These are phyloP conservation scores for Notospermus geniculatus DNA, from an alignment of 1,140 invertebrate genomes.

Conservation along the genomic window DNA sequence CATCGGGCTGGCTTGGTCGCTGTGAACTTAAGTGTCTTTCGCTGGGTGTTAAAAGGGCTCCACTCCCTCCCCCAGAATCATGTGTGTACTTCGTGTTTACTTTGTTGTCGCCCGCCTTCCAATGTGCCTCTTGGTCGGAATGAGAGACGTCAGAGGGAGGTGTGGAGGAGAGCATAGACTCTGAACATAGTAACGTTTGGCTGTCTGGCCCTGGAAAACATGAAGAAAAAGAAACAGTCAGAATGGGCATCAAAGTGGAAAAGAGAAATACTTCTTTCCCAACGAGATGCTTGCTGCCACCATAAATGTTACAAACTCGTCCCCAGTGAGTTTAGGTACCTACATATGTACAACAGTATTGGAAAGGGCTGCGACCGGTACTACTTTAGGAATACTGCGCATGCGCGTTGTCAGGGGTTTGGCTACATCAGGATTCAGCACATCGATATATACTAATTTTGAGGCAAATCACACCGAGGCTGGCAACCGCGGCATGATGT, in stretches of 20 bases:
- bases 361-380: no score
- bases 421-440: no score
- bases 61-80: neutral
- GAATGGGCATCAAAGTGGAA: neutral
- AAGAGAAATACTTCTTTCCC: no score
- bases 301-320: no score
- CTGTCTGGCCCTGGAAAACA: constrained; percentile 3
- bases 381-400: no score
- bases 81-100: neutral
- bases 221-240: constrained; percentile 5
- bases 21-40: neutral
- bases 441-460: no score
- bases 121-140: neutral
- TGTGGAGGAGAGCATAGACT: constrained; percentile 12
- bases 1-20: neutral
- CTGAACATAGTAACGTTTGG: constrained; percentile 10
- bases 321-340: no score
- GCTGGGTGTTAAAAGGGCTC: neutral
- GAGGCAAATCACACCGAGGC: no score
- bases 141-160: neutral
- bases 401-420: no score
- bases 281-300: no score
- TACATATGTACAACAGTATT: no score
- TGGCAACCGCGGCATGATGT: no score
- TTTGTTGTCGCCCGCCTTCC: neutral